These are phyloP conservation scores for Peromyscus maniculatus DNA, from an alignment of 2,113 vertebrate genomes.

Conservation along the genomic window DNA sequence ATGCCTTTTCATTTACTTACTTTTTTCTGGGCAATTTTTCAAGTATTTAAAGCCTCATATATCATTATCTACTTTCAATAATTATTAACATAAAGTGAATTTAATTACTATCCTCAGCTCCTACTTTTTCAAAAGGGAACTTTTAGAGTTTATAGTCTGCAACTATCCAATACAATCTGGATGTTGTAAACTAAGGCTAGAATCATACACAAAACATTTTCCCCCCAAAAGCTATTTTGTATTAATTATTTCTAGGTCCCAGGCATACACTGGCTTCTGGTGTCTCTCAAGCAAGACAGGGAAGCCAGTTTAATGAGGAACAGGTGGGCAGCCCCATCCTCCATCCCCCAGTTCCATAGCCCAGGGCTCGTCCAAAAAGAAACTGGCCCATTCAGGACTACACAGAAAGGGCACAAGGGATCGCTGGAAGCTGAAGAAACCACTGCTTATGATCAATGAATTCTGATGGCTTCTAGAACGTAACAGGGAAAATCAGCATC, in stretches of 20 bases:
- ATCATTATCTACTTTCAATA: conserved; percentile 14
- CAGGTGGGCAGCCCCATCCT: conserved; percentile 32
- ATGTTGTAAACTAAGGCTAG: conserved; percentile 46
- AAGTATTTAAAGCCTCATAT: conserved; percentile 47
- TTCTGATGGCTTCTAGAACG: conserved; percentile 60
- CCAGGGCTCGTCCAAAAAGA: conserved; percentile 67
- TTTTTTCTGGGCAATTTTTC: conserved; percentile 17
- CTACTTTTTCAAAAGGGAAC: conserved; percentile 30
- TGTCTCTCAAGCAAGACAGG: conserved; percentile 6
- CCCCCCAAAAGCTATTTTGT: conserved; percentile 10
- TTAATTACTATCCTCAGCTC: conserved; percentile 17
- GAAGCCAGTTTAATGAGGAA: conserved; percentile 8
- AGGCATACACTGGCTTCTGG: conserved; percentile 44
- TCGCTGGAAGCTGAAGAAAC: conserved; percentile 65
- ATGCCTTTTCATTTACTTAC: neutral
- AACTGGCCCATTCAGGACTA: conserved; percentile 59
- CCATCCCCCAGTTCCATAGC: conserved; percentile 26
- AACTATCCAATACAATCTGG: neutral
- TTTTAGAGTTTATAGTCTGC: conserved; percentile 40
- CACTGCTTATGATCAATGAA: conserved; percentile 61
- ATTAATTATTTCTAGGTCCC: conserved; percentile 24
- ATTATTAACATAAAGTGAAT: conserved; percentile 17
- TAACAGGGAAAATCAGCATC: conserved; percentile 6
- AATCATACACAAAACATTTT: conserved; percentile 33
- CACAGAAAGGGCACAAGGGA: conserved; percentile 64